Evolutionary conservation across 2,797 vertebrate species (phyloP).

Genomic region (Cuniculus paca): DNA sequence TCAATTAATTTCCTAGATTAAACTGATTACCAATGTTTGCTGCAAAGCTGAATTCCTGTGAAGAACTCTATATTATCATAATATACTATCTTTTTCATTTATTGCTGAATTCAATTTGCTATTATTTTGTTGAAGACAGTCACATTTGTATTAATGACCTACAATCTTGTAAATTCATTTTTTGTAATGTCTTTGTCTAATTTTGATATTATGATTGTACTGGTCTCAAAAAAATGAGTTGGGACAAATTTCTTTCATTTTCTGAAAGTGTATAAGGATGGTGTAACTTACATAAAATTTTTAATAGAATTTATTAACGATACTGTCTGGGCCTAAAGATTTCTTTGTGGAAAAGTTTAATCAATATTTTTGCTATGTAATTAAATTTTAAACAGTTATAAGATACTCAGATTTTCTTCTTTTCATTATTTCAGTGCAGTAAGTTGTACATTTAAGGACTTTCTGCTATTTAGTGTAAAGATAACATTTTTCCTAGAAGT

Average conservation of each 20-base stretch:
- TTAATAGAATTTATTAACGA: background rate
- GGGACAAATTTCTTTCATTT: background rate
- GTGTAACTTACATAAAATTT: background rate
- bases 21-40: constrained; percentile 30
- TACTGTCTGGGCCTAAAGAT: background rate
- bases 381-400: background rate
- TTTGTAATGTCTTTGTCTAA: background rate
- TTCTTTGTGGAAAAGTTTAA: background rate
- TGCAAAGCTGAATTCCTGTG: background rate
- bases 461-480: background rate
- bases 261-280: background rate
- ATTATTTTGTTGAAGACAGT: background rate
- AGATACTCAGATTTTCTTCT: background rate
- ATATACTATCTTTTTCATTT: background rate
- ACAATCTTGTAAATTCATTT: background rate
- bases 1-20: constrained; percentile 23
- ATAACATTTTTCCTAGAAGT: background rate
- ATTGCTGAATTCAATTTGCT: background rate
- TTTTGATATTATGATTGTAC: background rate
- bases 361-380: background rate
- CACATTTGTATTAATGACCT: background rate
- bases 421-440: background rate
- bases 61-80: background rate
- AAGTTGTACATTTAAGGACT: background rate
- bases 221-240: background rate